Base-by-base conservation (phyloP, 1,140 invertebrate genomes). In the Phymorhynchus buccinoides region DNA sequence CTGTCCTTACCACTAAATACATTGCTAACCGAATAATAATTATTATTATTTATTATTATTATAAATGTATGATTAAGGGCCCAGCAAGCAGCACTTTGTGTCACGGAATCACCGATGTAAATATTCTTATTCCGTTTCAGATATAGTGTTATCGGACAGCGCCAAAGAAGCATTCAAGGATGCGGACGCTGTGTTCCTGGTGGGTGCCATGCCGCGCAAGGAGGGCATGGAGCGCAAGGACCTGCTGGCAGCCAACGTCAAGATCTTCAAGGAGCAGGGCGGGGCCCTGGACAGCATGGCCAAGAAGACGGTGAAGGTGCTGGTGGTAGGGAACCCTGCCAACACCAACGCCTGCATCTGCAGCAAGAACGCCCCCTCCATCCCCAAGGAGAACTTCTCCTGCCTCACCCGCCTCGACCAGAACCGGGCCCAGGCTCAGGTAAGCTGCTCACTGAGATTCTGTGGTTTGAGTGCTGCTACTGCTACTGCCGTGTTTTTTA, bases 211-310 rank as follows among this genome's bases (percentile, higher is more conserved):
- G 99, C 99, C 99, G 0, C 95, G 99, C 30, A 97, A 96, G 91
- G 97, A 99, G 92, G 99, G 99, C 73, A 99, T 99, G 99, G 99
- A 99, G 93, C 95, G 99, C 68, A 99, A 99, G 94, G 99, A 99
- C 93, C 93, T 97, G 32, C 93, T 98, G 42, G 96, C 97, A 66
- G 98, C 98, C 9, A 99, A 99, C 94, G 98, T 99, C 6, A 98
- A 98, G 92, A 99, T 99, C 90, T 99, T 99, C 93, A 99, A 99
- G 94, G 96, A 96, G 52, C 95, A 96, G 90, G 99, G 99, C n/a
- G 95, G 97, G 92, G 98, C 99, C 18, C 92, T 99, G 1, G 96
- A 99, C 87, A 96, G 98, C 93, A 95, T 96, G 93, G 97, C 99
- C 1, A 97, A 97, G 88, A 99, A 99, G 91, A 96, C 96, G 92